Conservation (phyloP, 2,113 vertebrate genomes). For the Seriola aureovittata region DNA sequence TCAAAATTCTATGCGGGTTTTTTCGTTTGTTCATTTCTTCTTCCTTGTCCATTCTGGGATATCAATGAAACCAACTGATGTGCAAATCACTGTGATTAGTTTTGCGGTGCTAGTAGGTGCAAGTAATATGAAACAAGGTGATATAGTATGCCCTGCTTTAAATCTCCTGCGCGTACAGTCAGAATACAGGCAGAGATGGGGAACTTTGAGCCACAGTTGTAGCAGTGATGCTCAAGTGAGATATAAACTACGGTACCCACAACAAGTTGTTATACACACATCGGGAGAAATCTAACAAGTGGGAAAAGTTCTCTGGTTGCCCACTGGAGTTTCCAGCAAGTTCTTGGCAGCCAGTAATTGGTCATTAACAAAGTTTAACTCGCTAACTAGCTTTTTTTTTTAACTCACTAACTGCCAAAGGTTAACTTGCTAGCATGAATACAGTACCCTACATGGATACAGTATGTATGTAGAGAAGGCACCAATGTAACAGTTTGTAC, state of each 20-base stretch:
- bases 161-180: neutral
- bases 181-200: neutral
- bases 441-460: neutral
- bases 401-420: conserved; percentile 34
- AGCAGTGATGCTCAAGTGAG: neutral
- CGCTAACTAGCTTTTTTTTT: conserved; percentile 40
- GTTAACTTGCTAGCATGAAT: neutral
- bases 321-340: neutral
- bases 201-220: neutral
- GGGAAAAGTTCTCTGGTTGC: neutral
- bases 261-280: neutral
- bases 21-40: neutral
- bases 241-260: neutral
- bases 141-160: neutral
- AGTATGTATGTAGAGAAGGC: neutral
- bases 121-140: neutral
- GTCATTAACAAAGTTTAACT: conserved; percentile 45
- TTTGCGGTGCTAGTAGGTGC: neutral
- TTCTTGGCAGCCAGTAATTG: conserved; percentile 1
- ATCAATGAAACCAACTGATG: neutral
- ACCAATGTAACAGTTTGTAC: neutral
- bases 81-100: conserved; percentile 3
- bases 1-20: neutral
- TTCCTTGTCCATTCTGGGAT: neutral
- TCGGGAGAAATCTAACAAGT: neutral